Base-by-base conservation (phyloP, 2,113 vertebrate species). In the Accipiter cooperii region DNA sequence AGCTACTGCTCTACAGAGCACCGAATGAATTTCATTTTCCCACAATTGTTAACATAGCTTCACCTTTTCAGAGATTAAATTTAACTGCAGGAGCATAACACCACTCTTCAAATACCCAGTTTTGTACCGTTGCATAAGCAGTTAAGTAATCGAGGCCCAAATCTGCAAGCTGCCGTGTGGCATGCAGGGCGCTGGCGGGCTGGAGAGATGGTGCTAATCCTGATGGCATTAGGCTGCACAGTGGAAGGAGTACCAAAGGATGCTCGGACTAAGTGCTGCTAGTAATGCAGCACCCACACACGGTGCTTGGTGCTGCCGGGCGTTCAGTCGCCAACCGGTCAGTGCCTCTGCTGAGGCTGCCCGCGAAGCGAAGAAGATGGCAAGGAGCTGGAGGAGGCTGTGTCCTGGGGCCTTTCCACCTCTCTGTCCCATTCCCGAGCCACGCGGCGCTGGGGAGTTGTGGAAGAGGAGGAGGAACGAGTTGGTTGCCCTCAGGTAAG, bases 231-330 rank as follows among this genome's bases (percentile, higher is more conserved):
- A 22, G 60, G 46, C 52, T 55, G 61, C 3, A 0, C 52, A 2
- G 16, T 25, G 91, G 31, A 21, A 63, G 61, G 16, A 40, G 36
- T 6, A n/a, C 49, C 42, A 20, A 52, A 36, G 76, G 69, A 34
- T 64, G 81, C 2, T 1, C 0, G 0, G 73, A 3, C 13, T 3
- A 2, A 36, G 13, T 1, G 2, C 64, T 54, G 38, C 31, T 1
- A 11, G 40, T 33, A 17, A 7, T 4, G 3, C 65, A 33, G 52
- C 73, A 29, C 22, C 54, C 40, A 3, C 40, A 12, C 4, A 3
- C 0, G 2, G 42, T 17, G 61, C 83, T 34, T 13, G 42, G 40
- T 21, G 42, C 65, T 38, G 70, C 83, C 0, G 2, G 34, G 58
- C 0, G 3, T 9, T 28, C 31, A 8, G 49, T 55, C 6, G 0